These are phyloP conservation scores for Dermatemys mawii DNA, from an alignment of 2,113 vertebrate species.

Conservation along the genomic window DNA sequence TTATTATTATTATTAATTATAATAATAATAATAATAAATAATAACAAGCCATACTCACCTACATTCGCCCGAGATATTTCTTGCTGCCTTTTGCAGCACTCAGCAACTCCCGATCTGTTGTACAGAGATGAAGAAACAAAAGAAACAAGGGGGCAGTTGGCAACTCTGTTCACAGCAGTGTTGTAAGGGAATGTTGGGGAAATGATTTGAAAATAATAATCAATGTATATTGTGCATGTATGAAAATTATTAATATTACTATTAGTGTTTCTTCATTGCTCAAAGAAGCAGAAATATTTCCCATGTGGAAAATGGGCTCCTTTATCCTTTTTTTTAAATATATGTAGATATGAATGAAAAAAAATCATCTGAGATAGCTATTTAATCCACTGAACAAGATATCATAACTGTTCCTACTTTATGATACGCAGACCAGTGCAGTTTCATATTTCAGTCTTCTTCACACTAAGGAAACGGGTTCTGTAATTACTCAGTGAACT, in stretches of 20 bases:
- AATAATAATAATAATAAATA: background rate
- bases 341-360: background rate
- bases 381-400: background rate
- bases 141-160: background rate
- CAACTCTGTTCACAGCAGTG: background rate
- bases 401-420: background rate
- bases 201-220: background rate
- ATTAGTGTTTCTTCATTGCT: background rate
- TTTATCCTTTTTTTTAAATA: background rate
- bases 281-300: background rate
- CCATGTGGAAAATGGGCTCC: background rate
- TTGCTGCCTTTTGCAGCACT: background rate
- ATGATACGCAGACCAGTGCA: background rate
- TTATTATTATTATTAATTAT: background rate
- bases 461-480: background rate
- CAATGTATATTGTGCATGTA: fast-evolving
- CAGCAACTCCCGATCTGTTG: background rate
- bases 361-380: background rate
- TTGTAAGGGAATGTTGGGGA: background rate
- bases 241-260: background rate
- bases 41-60: background rate
- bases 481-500: background rate
- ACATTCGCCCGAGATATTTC: background rate
- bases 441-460: background rate
- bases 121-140: background rate